These are phyloP conservation scores for Hermatobates lingyangjiaoensis DNA, from an alignment of 1,140 invertebrate species.

Conservation along the genomic window DNA sequence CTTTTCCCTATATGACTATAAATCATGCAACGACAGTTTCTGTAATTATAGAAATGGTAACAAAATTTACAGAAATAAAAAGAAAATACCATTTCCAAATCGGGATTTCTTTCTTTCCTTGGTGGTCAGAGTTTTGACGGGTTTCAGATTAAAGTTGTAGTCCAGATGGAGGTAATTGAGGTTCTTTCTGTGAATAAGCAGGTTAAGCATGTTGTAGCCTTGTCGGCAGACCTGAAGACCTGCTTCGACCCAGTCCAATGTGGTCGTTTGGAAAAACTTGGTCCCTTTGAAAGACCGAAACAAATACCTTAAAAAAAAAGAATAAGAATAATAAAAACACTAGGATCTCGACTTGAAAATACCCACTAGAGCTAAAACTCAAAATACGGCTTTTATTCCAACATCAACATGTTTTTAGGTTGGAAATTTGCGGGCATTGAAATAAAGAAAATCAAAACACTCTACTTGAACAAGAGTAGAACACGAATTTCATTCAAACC, in stretches of 20 bases:
- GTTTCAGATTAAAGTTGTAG: conserved; percentile 99
- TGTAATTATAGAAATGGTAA: neutral
- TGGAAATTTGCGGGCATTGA: no score
- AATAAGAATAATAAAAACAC: no score
- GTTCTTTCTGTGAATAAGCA: conserved; percentile 98
- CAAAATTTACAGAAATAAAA: no score
- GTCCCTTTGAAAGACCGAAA: conserved; percentile 99
- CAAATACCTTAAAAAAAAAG: conserved; percentile 41
- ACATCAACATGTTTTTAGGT: no score
- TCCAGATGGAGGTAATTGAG: conserved; percentile 98
- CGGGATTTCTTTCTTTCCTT: conserved; percentile 98
- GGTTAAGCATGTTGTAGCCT: conserved; percentile 99
- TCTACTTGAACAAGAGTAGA: no score
- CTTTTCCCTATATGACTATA: neutral
- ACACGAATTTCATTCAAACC: no score
- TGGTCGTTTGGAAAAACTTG: conserved; percentile 99
- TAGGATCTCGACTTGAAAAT: no score
- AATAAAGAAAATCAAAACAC: no score
- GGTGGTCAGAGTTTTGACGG: conserved; percentile 96
- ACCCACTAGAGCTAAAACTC: no score
- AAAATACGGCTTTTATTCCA: no score
- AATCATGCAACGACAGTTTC: neutral
- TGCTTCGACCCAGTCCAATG: conserved; percentile 98
- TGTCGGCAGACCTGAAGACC: conserved; percentile 95
- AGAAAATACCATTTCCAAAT: conserved; percentile 79